Evolutionary conservation across 2,113 vertebrate species (phyloP), one percentile per base, ranked within the genome.

Genomic region (Dromas ardeola): DNA sequence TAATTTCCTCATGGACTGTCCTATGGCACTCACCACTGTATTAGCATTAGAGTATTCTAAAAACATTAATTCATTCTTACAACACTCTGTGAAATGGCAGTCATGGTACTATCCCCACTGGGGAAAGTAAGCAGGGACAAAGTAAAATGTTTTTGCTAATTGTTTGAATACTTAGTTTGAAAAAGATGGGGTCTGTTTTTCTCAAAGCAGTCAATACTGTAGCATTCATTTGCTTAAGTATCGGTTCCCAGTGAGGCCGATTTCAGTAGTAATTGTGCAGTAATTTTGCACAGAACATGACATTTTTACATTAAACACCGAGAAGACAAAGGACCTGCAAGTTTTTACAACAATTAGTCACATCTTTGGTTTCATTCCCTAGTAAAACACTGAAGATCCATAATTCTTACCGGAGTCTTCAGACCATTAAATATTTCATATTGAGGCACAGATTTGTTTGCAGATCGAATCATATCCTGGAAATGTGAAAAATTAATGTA

Each of bases 1-100:
- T 86, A 45, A 97, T 95, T 94, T 92, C 86, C 55, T 95, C 83
- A 32, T 91, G 91, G 86, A 73, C 76, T 92, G 83, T 96, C 86
- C 96, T 95, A 34, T 96, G 94, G 81, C 65, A 93, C 95, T 97
- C 93, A 85, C 93, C 84, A 32, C 84, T 63, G 56, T 49, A 52
- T 93, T 96, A 96, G 76, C 62, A 55, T 84, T 71, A 86, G 43
- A 91, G 81, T 79, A 69, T 45, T 94, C 65, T 87, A 78, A 72
- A 95, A 93, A 36, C 86, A 67, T 84, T 76, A 94, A 87, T 97
- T 93, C 87, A 87, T 93, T 95, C 91, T 96, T 95, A 95, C 91
- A 94, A 71, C 77, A 84, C 61, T 50, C 73, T 91, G 59, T 71
- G 93, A 92, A 95, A 59, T 74, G 52, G 30, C 89, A 87, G 65